These are phyloP conservation scores for Xanthorhoe spadicearia DNA, from an alignment of 2,888 invertebrate species.

Conservation along the genomic window DNA sequence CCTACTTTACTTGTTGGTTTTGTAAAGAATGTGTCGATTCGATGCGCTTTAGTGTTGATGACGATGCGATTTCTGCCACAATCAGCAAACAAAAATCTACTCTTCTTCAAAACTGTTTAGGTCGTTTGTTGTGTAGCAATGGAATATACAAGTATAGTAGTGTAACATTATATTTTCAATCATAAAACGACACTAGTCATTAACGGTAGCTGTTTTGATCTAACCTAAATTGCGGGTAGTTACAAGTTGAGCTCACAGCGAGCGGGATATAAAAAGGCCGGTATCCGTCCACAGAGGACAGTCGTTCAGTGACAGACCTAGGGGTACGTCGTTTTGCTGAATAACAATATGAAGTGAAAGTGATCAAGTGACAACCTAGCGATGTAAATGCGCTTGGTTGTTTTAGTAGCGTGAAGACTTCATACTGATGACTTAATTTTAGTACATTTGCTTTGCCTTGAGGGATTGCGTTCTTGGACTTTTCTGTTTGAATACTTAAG, in stretches of 20 bases:
- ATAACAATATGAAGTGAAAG: too few species aligned
- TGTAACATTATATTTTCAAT: too few species aligned
- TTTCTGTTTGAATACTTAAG: slow-evolving; percentile 31
- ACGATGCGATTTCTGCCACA: slow-evolving; percentile 76
- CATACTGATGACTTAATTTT: slow-evolving; percentile 79
- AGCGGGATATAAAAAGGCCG: too few species aligned
- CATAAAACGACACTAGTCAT: too few species aligned
- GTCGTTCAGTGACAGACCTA: too few species aligned
- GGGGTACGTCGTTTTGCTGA: too few species aligned
- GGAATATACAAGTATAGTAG: slow-evolving; percentile 55
- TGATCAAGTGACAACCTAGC: too few species aligned
- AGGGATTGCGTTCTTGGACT: slow-evolving; percentile 56
- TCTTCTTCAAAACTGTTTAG: slow-evolving; percentile 16
- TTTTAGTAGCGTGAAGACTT: slow-evolving; percentile 66
- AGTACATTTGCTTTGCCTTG: slow-evolving; percentile 70
- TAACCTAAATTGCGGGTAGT: too few species aligned
- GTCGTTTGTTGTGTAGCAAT: slow-evolving; percentile 35
- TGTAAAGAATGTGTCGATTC: slow-evolving; percentile 75
- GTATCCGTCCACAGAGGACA: too few species aligned
- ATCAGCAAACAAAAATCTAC: slow-evolving; percentile 21
- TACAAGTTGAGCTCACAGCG: too few species aligned
- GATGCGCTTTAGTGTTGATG: slow-evolving; percentile 75
- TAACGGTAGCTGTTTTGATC: too few species aligned
- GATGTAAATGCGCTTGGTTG: too few species aligned
- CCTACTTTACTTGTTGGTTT: slow-evolving; percentile 77